These are phyloP conservation scores for Pogonocherus hispidulus DNA, from an alignment of 2,888 invertebrate genomes.

Conservation along the genomic window DNA sequence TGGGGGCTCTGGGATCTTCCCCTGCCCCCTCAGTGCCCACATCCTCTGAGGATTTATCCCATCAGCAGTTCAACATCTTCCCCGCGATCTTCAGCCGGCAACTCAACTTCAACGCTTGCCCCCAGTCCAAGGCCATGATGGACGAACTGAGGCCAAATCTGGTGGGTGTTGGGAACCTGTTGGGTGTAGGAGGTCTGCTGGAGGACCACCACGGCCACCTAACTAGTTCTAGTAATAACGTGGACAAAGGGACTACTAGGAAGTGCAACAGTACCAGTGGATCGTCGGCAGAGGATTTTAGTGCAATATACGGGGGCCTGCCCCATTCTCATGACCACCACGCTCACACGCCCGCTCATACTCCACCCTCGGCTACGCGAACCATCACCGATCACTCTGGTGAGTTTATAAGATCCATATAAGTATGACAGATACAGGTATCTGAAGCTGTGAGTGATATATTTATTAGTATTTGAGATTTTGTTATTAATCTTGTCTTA, in stretches of 20 bases:
- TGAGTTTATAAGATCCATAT: constrained; percentile 58
- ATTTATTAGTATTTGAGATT: no score
- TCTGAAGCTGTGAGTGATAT: no score
- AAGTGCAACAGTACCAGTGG: constrained; percentile 84
- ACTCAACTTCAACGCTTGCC: constrained; percentile 83
- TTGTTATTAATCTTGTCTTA: no score
- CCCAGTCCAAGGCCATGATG: constrained; percentile 83
- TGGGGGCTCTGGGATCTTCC: constrained; percentile 75
- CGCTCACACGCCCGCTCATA: constrained; percentile 77
- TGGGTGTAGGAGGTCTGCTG: constrained; percentile 84
- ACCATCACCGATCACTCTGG: constrained; percentile 69
- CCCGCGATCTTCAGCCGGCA: constrained; percentile 92
- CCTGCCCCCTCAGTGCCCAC: constrained; percentile 69
- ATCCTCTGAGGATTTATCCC: constrained; percentile 71
- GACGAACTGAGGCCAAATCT: constrained; percentile 88
- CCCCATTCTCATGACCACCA: constrained; percentile 70
- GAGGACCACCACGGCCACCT: constrained; percentile 82
- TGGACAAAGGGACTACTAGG: constrained; percentile 68
- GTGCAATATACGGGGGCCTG: constrained; percentile 82
- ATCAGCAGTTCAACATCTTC: constrained; percentile 92
- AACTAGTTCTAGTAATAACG: constrained; percentile 63
- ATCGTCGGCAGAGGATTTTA: constrained; percentile 90
- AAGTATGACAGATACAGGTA: no score
- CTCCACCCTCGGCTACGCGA: constrained; percentile 73
- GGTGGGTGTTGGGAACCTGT: constrained; percentile 81